Percentiles rank a stretch among this genome's conserved stretches.
Conservation (phyloP, 2,113 vertebrate species). For the Seriola quinqueradiata region DNA sequence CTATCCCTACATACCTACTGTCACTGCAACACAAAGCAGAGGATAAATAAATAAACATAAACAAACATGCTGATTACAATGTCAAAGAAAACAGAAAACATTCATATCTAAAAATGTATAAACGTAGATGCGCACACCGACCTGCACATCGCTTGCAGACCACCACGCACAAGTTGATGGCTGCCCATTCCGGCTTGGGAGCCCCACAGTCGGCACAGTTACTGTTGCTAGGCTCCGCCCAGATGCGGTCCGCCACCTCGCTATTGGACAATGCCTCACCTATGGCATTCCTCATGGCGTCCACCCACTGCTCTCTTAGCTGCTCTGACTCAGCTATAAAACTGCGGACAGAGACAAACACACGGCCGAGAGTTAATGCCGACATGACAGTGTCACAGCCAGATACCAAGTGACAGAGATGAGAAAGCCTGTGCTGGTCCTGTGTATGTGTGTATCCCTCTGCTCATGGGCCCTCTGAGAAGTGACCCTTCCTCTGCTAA, state of each 20-base stretch:
- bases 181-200: constrained; percentile 91
- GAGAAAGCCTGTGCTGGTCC: neutral
- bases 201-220: constrained; percentile 91
- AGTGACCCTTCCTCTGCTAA: constrained; percentile 39
- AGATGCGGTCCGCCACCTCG: constrained; percentile 91
- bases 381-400: constrained; percentile 37
- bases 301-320: constrained; percentile 92
- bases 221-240: constrained; percentile 88
- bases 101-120: neutral
- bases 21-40: neutral
- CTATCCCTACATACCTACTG: neutral
- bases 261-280: constrained; percentile 91
- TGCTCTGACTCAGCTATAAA: constrained; percentile 90
- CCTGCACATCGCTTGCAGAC: constrained; percentile 97
- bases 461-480: constrained; percentile 9
- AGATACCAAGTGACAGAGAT: neutral
- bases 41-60: neutral
- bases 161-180: constrained; percentile 95
- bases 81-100: neutral
- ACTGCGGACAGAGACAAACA: constrained; percentile 77
- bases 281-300: constrained; percentile 89
- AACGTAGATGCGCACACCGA: constrained; percentile 53
- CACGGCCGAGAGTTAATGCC: constrained; percentile 10
- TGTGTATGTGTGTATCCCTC: neutral
- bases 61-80: neutral